Conservation (phyloP, 2,797 vertebrate species). For the Miichthys miiuy region DNA sequence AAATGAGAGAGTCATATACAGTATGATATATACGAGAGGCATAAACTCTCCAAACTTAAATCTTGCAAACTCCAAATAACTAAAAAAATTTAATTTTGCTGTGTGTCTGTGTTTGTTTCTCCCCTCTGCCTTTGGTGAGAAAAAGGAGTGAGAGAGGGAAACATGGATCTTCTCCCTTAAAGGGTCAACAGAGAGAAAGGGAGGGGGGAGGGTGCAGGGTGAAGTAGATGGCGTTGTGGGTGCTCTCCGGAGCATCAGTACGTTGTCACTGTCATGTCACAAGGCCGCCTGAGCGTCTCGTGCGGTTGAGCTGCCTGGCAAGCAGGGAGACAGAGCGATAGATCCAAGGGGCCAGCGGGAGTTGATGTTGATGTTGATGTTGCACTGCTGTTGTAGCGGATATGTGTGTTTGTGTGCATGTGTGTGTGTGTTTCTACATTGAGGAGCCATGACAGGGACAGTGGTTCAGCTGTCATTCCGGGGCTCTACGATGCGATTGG, state of each 20-base stretch:
- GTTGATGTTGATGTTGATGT: constrained; percentile 69
- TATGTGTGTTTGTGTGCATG: constrained; percentile 59
- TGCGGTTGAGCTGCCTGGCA: constrained; percentile 66
- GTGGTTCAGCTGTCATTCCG: constrained; percentile 82
- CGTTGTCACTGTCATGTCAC: constrained; percentile 84
- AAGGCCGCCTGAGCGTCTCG: constrained; percentile 76
- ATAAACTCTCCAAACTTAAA: neutral
- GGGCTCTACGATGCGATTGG: constrained; percentile 69
- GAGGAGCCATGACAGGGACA: constrained; percentile 85
- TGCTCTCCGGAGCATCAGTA: constrained; percentile 72
- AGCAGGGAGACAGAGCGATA: constrained; percentile 64
- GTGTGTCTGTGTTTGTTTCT: constrained; percentile 15
- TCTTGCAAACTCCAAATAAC: constrained; percentile 6
- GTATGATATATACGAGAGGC: neutral
- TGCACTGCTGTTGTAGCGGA: constrained; percentile 60
- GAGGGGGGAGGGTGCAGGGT: constrained; percentile 22
- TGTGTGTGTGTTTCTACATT: constrained; percentile 71
- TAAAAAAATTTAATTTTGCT: neutral
- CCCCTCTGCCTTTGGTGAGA: constrained; percentile 5
- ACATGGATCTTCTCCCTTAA: constrained; percentile 40
- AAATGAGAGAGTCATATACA: neutral
- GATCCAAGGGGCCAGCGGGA: constrained; percentile 70
- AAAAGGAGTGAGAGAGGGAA: constrained; percentile 32
- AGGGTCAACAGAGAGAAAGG: constrained; percentile 50
- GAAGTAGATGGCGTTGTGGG: constrained; percentile 57